Base-by-base conservation (phyloP, 2,888 invertebrate genomes). In the Pegoplata infirma region DNA sequence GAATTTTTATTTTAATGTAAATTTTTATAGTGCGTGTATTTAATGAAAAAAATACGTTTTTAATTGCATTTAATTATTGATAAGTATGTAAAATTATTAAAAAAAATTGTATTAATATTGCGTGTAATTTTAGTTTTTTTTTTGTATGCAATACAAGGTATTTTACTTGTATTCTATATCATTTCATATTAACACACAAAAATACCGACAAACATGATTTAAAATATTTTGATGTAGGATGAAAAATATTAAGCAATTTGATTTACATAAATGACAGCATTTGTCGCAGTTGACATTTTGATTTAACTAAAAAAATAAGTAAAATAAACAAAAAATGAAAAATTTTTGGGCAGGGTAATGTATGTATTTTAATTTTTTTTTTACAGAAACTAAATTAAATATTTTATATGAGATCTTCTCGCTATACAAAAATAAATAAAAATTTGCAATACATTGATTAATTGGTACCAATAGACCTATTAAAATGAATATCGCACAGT, bases 1-100 rank as follows among this genome's bases (percentile, higher is more conserved):
- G 53, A 44, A 16, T 53, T 17, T n/a, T n/a, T 10, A 59, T 21
- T 61, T 59, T 23, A 56, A 53, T 75, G 40, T 21, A 55, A 56
- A 68, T 58, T 58, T 44, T 7, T 6, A 25, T 25, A 23, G 36
- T 73, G 64, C 64, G 64, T 73, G 64, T 51, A 17, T 14, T 63
- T 64, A 56, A 23, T n/a, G 21, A 17, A 47, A 47, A 61, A 61
- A 49, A 51, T 19, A 40, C 32, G 51, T 49, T 73, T 66, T 73
- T 58, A 66, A 73, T 73, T 73, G 73, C 64, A 51, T 73, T 73
- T 73, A 66, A 73, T 73, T 73, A 73, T 51, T 59, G 64, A 66
- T 59, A 58, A 73, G 23, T 49, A 51, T 47, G 17, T 21, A 19
- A n/a, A n/a, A n/a, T n/a, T n/a, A n/a, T n/a, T n/a, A n/a, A n/a